Evolutionary conservation across 2,888 invertebrate genomes (phyloP), one percentile per base, ranked within the genome.

Genomic region (Xylota segnis): DNA sequence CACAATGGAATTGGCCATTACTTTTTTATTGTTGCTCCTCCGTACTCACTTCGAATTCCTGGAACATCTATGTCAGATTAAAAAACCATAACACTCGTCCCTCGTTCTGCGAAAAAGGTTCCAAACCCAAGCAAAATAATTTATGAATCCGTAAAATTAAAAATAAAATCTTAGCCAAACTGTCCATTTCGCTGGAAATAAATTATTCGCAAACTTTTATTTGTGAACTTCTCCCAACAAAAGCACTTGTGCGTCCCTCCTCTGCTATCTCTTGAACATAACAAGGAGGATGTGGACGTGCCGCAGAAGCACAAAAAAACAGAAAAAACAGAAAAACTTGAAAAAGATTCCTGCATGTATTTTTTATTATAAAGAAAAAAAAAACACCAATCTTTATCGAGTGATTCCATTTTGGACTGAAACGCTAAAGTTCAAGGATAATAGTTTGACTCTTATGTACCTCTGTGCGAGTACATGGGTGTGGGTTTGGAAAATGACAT

Each of bases 371-470:
- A 4, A 29, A 14, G 34, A 16, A 10, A 32, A 37, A 32, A 52
- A 14, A n/a, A 34, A 47, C 40, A 52, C 66, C 66, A 81, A 61
- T 59, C 43, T 54, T 74, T 40, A 52, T 10, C 14, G 32, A 52
- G 34, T 37, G 47, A 76, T 65, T 65, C 34, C 32, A 37, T 14
- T 63, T 43, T 16, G 12, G 2, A 47, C 16, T n/a, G 5, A 37
- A 45, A 54, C 27, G 54, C 34, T 43, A 34, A 59, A 66, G 74
- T 66, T 81, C 68, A 81, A 70, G 75, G 81, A 14, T 43, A 34
- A 66, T 43, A 9, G 32, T 50, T 47, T 27, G 18, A 45, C 40
- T 34, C 40, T 43, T 4, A 10, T n/a, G n/a, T n/a, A n/a, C n/a
- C n/a, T n/a, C n/a, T n/a, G n/a, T n/a, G n/a, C n/a, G n/a, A n/a